Base-by-base conservation (phyloP, 2,797 vertebrate genomes). In the Eulemur rubriventer region DNA sequence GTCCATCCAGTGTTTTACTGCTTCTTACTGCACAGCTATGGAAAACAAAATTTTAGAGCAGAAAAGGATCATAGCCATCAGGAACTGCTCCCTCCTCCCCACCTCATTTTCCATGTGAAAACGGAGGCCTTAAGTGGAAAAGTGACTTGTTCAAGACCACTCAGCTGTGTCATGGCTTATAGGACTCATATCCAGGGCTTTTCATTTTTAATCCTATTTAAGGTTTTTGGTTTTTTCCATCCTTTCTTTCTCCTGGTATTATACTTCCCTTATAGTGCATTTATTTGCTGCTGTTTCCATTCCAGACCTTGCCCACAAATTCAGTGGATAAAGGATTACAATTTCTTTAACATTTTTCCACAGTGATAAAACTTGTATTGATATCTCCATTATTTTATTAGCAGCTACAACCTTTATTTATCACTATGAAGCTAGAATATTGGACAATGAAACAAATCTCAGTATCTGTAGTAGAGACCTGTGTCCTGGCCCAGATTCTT, bases 41-140 rank as follows among this genome's bases (percentile, higher is more conserved):
- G 85, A 84, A 78, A 17, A 69, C 35, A 88, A 65, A 89, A 38
- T 75, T 95, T 75, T 16, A 91, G 52, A 92, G 70, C 16, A 88
- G 26, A 13, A 46, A 33, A 75, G 16, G n/a, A 35, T 79, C 16
- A 85, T 35, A 50, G 43, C 81, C 28, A 65, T 92, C 35, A 55
- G 18, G 30, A 79, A 12, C 22, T 46, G 22, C 41, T 6, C 8
- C 5, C 0, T 26, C 26, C 20, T 20, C 2, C 18, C n/a, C 50
- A 59, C 13, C 16, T 83, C 6, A 28, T 48, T 97, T 95, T 55
- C 2, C 48, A 50, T 28, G 61, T 78, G 48, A 67, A 61, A 86
- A 88, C 5, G 35, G 57, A 75, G 22, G 14, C 61, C 14, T 57
- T 18, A 38, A 85, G 55, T 90, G 7, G 30, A 20, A 28, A 81